Conservation (phyloP, 2,113 vertebrate species). For the Sinocyclocheilus maitianheensis region DNA sequence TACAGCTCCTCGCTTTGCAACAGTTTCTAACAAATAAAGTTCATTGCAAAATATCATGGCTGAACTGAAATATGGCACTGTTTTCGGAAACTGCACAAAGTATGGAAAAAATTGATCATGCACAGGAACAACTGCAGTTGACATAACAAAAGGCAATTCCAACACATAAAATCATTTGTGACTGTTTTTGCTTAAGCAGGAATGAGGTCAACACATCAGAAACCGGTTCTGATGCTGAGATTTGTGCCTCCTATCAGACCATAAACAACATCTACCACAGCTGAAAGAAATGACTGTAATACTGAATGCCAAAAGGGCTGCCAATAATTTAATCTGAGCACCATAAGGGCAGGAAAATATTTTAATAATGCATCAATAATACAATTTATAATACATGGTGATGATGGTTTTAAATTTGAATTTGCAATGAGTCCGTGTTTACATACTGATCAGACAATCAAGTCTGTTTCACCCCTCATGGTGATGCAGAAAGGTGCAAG, state of each 20-base stretch:
- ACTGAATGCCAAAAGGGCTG: not conserved
- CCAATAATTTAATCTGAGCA: not conserved
- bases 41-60: not conserved
- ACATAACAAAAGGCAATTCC: not conserved
- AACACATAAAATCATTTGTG: not conserved
- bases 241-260: not conserved
- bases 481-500: not conserved
- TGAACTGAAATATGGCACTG: not conserved
- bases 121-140: not conserved
- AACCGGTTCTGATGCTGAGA: too few relatives aligned
- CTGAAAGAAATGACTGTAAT: slow-evolving; percentile 5
- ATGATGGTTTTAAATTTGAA: not conserved
- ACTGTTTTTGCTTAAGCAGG: not conserved
- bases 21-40: not conserved
- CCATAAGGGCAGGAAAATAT: not conserved
- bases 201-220: not conserved
- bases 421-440: slow-evolving; percentile 11
- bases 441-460: slow-evolving; percentile 2
- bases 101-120: not conserved
- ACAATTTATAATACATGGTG: not conserved
- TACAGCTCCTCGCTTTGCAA: not conserved
- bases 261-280: not conserved
- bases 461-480: not conserved
- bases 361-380: not conserved
- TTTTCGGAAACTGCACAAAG: not conserved